Evolutionary conservation across 2,888 invertebrate genomes (phyloP), one percentile per base, ranked within the genome.

Genomic region (Pachliopta kotzebuea): DNA sequence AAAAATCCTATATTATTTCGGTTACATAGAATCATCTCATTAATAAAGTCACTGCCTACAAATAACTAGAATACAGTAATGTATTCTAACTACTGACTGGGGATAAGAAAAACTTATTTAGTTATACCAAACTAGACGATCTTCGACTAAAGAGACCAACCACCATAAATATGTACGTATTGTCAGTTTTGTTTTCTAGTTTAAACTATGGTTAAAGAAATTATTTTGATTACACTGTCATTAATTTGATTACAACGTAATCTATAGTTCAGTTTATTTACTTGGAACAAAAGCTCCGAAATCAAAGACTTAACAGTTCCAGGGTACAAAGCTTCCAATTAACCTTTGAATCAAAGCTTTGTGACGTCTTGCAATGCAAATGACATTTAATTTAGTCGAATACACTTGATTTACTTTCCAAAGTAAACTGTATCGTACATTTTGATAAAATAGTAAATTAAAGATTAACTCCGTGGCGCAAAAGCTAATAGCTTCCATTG

Each of bases 351-450:
- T 11, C 50, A 52, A 21, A 52, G 50, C 50, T 52, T 52, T 52
- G 50, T 52, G 50, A 23, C 50, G 50, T 52, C 21, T 45, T n/a
- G 8, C 21, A 21, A 52, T n/a, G 50, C 50, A 21, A 14, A 21
- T 7, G 50, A 52, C 21, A 23, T 52, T 52, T 52, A 52, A 52
- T 52, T 52, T 21, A 52, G 50, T n/a, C 50, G 50, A 52, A 1
- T 21, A 4, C n/a, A 52, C 6, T 52, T 52, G 50, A 23, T 14
- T 52, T 14, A 23, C 21, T 1, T 6, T 21, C n/a, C 45, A 18
- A 18, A 45, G 37, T 4, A 1, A 2, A 45, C 7, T 45, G 18
- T n/a, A 45, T 42, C 4, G 18, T 14, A 45, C 9, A n/a, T 18
- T 37, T 9, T 37, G 3, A 11, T 45, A 7, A 45, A 18, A 11